Conservation (phyloP, 30 jellyfish, hydroid and myxozoan species). For the Clytia hemisphaerica region DNA sequence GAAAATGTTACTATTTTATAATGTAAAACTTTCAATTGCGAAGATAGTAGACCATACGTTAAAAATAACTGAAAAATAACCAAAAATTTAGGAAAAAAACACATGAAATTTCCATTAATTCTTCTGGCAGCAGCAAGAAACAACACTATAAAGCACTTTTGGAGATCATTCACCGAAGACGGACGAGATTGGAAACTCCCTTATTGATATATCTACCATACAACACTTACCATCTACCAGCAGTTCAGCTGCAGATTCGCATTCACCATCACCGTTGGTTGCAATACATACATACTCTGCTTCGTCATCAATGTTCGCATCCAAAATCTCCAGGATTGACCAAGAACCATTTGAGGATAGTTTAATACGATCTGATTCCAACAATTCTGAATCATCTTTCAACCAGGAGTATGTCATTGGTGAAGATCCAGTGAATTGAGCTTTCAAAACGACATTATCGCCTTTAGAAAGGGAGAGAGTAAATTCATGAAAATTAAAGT, state of each 20-base stretch:
- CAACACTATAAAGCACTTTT: too few relatives aligned
- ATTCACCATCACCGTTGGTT: conserved; percentile 58
- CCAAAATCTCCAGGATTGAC: conserved; percentile 33
- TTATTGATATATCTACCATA: too few relatives aligned
- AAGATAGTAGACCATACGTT: too few relatives aligned
- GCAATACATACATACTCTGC: conserved; percentile 72
- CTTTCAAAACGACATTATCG: conserved; percentile 21
- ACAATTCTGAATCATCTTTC: conserved; percentile 20
- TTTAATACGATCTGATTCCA: conserved; percentile 19
- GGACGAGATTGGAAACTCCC: too few relatives aligned
- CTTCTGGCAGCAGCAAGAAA: too few relatives aligned
- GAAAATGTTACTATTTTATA: too few relatives aligned
- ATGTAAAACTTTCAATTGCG: too few relatives aligned
- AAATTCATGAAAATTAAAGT: not conserved
- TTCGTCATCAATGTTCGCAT: conserved; percentile 69
- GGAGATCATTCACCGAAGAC: too few relatives aligned
- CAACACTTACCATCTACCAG: conserved; percentile 83
- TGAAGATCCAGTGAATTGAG: conserved; percentile 34
- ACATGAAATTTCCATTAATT: too few relatives aligned
- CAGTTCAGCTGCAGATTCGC: conserved; percentile 66
- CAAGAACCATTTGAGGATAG: conserved; percentile 13
- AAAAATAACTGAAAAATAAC: too few relatives aligned
- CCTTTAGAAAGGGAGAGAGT: conserved; percentile 31
- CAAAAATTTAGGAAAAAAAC: too few relatives aligned
- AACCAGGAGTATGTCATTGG: conserved; percentile 35